Percentiles rank a stretch among this genome's conserved stretches.
phyloP scores from a whole-genome alignment of 1,140 invertebrate species.

The Papilio polyxenes region DNA sequence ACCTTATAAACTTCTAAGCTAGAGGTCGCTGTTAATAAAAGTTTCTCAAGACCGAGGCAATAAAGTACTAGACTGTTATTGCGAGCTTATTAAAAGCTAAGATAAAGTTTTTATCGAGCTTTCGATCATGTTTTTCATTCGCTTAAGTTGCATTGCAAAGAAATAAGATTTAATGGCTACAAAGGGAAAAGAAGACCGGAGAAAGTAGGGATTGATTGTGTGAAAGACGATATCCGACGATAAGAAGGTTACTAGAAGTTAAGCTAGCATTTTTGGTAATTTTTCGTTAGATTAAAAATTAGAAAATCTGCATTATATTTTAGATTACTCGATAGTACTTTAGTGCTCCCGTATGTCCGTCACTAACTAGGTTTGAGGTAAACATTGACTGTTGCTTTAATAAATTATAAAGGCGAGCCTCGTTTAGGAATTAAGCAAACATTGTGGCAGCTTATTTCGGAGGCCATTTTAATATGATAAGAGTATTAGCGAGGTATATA shows the following conservation, averaged over 20 bases:
- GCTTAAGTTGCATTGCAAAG: background rate
- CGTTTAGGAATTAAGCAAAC: conserved; percentile 8
- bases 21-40: conserved; percentile 4
- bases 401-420: conserved; percentile 8
- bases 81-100: background rate
- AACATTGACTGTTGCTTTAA: background rate
- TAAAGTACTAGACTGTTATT: background rate
- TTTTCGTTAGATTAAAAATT: background rate
- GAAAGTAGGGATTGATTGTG: too few species aligned
- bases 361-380: background rate
- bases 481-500: background rate
- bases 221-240: too few species aligned
- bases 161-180: too few species aligned
- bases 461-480: conserved; percentile 4
- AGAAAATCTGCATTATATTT: background rate
- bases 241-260: too few species aligned
- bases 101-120: background rate
- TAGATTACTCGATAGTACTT: background rate
- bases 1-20: background rate
- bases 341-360: background rate
- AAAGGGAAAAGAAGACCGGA: too few species aligned
- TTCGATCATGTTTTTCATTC: background rate
- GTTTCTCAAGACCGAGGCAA: background rate
- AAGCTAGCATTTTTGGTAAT: too few species aligned
- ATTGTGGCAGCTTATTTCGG: conserved; percentile 1